A percentile compares a stretch with the other conserved stretches of the same genome.
Conservation (phyloP, 2,888 invertebrate genomes). For the Sminthurinus aureus region DNA sequence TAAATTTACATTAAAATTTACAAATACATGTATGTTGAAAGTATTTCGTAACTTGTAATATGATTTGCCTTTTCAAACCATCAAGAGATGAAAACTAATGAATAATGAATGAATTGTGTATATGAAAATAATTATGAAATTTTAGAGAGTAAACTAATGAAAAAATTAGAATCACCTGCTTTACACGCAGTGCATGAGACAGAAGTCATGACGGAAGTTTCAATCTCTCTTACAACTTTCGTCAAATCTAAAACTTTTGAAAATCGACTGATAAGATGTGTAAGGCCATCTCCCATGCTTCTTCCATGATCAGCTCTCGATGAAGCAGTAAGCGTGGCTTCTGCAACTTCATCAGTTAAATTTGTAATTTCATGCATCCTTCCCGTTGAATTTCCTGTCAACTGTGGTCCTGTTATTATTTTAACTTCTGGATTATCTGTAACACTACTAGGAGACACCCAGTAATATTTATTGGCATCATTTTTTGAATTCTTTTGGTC, state of each 20-base stretch:
- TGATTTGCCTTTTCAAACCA: too few relatives aligned
- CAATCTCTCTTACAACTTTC: slow-evolving; percentile 85
- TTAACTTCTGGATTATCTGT: neutral
- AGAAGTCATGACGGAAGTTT: slow-evolving; percentile 75
- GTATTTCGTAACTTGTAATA: too few relatives aligned
- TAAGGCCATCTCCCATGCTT: slow-evolving; percentile 50
- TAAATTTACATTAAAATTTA: too few relatives aligned
- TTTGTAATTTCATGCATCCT: slow-evolving; percentile 47
- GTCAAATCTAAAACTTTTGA: slow-evolving; percentile 75
- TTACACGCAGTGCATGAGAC: slow-evolving; percentile 87
- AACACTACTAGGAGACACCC: slow-evolving; percentile 23
- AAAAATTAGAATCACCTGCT: slow-evolving; percentile 58
- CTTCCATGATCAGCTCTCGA: slow-evolving; percentile 48
- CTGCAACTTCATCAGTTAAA: slow-evolving; percentile 52
- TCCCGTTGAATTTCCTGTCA: slow-evolving; percentile 3
- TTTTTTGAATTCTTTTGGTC: neutral
- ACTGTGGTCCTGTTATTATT: neutral
- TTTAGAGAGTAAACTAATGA: neutral
- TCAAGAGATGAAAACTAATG: neutral
- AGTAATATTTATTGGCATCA: slow-evolving; percentile 29
- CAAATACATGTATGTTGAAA: too few relatives aligned
- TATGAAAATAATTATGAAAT: neutral
- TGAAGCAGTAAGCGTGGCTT: slow-evolving; percentile 45
- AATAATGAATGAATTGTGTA: neutral
- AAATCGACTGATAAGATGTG: slow-evolving; percentile 54